Base-by-base conservation (phyloP, 2,797 vertebrate species). In the Podarcis siculus region DNA sequence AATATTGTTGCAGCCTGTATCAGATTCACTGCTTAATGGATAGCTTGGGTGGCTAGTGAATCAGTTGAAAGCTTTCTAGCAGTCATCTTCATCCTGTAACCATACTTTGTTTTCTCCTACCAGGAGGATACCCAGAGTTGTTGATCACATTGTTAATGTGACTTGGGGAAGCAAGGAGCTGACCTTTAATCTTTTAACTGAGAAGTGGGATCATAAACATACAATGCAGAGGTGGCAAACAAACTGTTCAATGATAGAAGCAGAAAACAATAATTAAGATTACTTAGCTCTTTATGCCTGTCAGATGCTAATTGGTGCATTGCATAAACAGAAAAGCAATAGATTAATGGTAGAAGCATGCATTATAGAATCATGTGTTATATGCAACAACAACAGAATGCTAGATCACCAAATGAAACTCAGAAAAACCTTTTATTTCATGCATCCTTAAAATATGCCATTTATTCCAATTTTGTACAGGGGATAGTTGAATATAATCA, bases 111-210 rank as follows among this genome's bases (percentile, higher is more conserved):
- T 82, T 45, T 6, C 58, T 37, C 10, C 9, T 64, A 37, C n/a
- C 23, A 13, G 8, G 32, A 8, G 9, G 66, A 25, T 81, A 17
- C 58, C 55, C 82, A 83, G 21, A 81, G 21, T 92, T 89, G 39
- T 66, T 87, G 4, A 21, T 84, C 89, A 27, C 4, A 89, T 55
- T 55, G 45, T 61, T 92, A 55, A 81, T 61, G 66, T 72, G 81
- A 8, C 1, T 13, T 80, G 72, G 42, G 64, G 86, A 45, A 72
- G 61, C 25, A 32, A 89, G 78, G 83, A 90, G 17, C 58, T 13
- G 7, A 79, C 37, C 55, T 12, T 25, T 32, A 88, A 78, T 30
- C 35, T 92, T 21, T 86, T 76, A 85, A 79, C 12, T 55, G 72
- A 87, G 76, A 81, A 81, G 77, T 83, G 75, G 8, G 42, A 72